A percentile compares a stretch with the other conserved stretches of the same genome.
Evolutionary conservation across 2,113 vertebrate species (phyloP).

Genomic region (Gila orcuttii): DNA sequence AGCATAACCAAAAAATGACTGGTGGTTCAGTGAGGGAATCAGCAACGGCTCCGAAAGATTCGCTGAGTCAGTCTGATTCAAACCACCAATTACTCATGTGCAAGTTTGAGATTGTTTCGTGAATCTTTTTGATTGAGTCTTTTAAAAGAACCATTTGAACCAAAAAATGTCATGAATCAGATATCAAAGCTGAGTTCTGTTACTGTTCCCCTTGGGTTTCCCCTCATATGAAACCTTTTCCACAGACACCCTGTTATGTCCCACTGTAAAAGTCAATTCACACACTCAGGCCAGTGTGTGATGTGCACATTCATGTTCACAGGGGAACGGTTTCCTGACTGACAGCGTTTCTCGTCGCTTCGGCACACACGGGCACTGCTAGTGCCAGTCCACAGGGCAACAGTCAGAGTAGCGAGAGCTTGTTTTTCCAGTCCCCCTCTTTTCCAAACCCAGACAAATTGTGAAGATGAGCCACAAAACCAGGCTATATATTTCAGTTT

Average conservation of each 20-base stretch:
- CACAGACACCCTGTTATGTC: constrained; percentile 1
- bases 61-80: not conserved
- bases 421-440: constrained; percentile 50
- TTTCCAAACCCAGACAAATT: constrained; percentile 54
- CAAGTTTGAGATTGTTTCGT: not conserved
- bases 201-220: not conserved
- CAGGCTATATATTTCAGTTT: constrained; percentile 54
- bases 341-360: not conserved
- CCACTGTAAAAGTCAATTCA: not conserved
- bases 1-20: not conserved
- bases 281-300: constrained; percentile 11
- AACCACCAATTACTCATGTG: not conserved
- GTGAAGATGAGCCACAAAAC: constrained; percentile 59
- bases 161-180: not conserved
- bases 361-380: not conserved
- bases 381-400: constrained; percentile 11
- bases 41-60: not conserved
- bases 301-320: not conserved
- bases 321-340: not conserved
- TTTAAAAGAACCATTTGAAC: not conserved
- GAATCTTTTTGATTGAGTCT: not conserved
- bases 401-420: not conserved
- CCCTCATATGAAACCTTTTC: constrained; percentile 15
- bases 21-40: not conserved
- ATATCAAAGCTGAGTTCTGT: not conserved